Evolutionary conservation across 2,888 invertebrate species (phyloP), one percentile per base, ranked within the genome.

Genomic region (Calliphora vomitoria): DNA sequence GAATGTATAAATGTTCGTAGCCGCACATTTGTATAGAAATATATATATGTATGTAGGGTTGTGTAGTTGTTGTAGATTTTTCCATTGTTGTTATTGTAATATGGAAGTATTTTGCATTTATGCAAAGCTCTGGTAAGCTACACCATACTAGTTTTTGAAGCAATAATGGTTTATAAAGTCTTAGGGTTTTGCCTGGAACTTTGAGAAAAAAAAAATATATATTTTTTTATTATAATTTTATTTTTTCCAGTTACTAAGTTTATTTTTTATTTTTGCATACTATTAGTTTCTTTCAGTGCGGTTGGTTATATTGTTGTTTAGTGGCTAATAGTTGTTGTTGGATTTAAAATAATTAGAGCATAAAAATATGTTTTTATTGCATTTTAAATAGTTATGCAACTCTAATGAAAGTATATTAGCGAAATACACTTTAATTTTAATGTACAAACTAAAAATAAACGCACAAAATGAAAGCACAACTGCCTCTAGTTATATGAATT

Each of bases 91-190:
- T 75, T 78, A 53, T 69, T 62, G 62, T 78, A 44, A 41, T 25
- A 50, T 11, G 15, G 11, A 18, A 85, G 78, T 82, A 82, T 74
- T 87, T 87, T 79, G 82, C 79, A 87, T 66, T 85, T 85, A 85
- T 87, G 87, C 79, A 85, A 87, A 87, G 85, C 87, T 78, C 31
- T 75, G 25, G 69, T 80, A 79, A 84, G 84, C 82, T 74, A 41
- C 10, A 55, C 74, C 35, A 64, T 47, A 53, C 31, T 25, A 84
- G 50, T 75, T 79, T 66, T 58, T 68, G 1, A 47, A 79, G 80
- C 76, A 81, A 84, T 84, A 81, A 87, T 66, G 75, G 83, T 50
- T 82, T 87, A 84, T 74, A 82, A 85, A 79, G 87, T 82, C 84
- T 82, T 66, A 47, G 60, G 41, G 78, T 87, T 85, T 80, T 53